Evolutionary conservation across 2,888 invertebrate species (phyloP), one percentile per base, ranked within the genome.

Genomic region (Nymphalis polychloros): DNA sequence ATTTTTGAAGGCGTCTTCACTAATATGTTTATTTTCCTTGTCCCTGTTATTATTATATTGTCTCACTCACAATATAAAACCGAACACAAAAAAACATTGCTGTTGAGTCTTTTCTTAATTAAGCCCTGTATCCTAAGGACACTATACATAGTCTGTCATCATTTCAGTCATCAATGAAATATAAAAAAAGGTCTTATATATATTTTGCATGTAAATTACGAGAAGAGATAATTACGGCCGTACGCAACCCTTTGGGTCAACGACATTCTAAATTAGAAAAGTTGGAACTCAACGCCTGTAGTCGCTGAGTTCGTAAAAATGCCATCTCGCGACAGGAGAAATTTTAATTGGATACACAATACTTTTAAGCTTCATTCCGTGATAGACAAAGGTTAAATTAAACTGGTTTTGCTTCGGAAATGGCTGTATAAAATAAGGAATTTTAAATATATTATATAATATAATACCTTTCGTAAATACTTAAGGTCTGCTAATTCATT

Each of bases 261-360:
- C 50, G 76, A 74, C 77, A 77, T 72, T 65, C 74, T 76, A 87
- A 85, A 88, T 88, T 86, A 88, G 84, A 87, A 87, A 87, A 87
- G 81, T 86, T 87, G 72, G 41, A 75, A 76, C 70, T 72, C 55
- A 35, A 63, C 63, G 59, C 70, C 41, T 41, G 41, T 41, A 68
- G 72, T 55, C 60, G 63, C 63, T 64, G 72, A 73, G 77, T 77
- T 78, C 75, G 76, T 81, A 80, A 82, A 85, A 84, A 81, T 81
- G 77, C 77, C 80, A 81, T 80, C 77, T 79, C 78, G 74, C 70
- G 65, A 69, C 70, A 63, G 78, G 76, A 78, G 75, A 79, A 79
- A 73, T 81, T 83, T 84, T 86, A 86, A 88, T 87, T 88, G 85
- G 84, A 83, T 78, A 81, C 79, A 83, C 80, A 81, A 81, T 79